Evolutionary conservation across 2,888 invertebrate genomes (phyloP), one percentile per base, ranked within the genome.

Genomic region (Sthenelais limicola): DNA sequence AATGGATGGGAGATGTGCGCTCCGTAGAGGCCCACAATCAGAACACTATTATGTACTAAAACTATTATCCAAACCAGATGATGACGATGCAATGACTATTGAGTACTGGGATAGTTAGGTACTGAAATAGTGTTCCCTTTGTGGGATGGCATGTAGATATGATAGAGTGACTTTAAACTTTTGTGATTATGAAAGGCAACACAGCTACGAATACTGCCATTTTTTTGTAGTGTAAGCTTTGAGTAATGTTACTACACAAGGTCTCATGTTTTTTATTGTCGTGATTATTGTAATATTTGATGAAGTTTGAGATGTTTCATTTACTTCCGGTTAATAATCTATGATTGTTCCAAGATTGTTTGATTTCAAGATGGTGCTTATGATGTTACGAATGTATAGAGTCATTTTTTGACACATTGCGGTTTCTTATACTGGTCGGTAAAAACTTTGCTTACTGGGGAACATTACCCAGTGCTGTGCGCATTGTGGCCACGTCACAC

Each of bases 321-420:
- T 66, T 66, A 32, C 43, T 33, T 15, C 15, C 66, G 43, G 7
- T 48, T 26, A 7, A 48, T 26, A 48, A 12, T 33, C 28, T 28
- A 48, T 48, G 30, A 24, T 9, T 67, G 5, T 48, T 47, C 32
- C 48, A 47, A 43, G 9, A 48, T 67, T 32, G 48, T 30, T 48
- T 67, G 67, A 67, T 67, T 67, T 67, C 67, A 67, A 21, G n/a
- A 67, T 67, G 67, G 67, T 67, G 67, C 67, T 67, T 67, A 67
- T 48, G 67, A 48, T 67, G 67, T 67, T 67, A 18, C 43, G 26
- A 67, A 47, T 48, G 43, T 67, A 67, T 47, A 26, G 35, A 38
- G 38, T 38, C 35, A 24, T 38, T 62, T 35, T 62, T 62, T 62
- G 62, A 38, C 7, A 12, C 26, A n/a, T 38, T 62, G 43, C n/a